phyloP scores from a whole-genome alignment of 2,797 vertebrate genomes.

The Knipowitschia caucasica region DNA sequence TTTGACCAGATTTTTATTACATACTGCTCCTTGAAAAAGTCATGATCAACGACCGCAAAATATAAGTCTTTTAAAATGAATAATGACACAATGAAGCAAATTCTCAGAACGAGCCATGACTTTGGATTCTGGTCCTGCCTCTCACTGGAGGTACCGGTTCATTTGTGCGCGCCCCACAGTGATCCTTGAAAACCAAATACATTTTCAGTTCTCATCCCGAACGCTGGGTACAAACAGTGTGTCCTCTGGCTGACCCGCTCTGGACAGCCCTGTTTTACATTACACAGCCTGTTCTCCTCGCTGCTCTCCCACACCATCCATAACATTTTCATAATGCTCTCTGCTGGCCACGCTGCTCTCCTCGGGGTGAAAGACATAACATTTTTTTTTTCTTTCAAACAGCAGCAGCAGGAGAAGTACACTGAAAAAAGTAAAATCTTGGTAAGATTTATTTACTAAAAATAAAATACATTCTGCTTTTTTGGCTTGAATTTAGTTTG shows the following conservation, averaged over 20 bases:
- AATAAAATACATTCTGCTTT: too few relatives aligned
- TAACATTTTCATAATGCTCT: slow-evolving; percentile 47
- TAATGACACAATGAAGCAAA: too few relatives aligned
- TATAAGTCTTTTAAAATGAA: too few relatives aligned
- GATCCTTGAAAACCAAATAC: not conserved
- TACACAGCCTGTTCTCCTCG: slow-evolving; percentile 22
- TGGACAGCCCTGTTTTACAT: slow-evolving; percentile 20
- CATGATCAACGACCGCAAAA: too few relatives aligned
- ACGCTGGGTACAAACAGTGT: not conserved
- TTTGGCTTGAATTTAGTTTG: too few relatives aligned
- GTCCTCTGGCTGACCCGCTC: slow-evolving; percentile 25
- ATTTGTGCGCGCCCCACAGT: not conserved
- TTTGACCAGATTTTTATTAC: too few relatives aligned
- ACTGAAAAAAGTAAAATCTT: too few relatives aligned
- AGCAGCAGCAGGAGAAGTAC: too few relatives aligned
- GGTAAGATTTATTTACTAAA: too few relatives aligned
- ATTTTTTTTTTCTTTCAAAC: slow-evolving; percentile 27
- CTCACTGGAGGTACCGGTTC: not conserved
- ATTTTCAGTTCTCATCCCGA: not conserved
- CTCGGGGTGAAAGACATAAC: slow-evolving; percentile 23
- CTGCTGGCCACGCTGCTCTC: slow-evolving; percentile 1
- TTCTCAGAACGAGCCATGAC: too few relatives aligned
- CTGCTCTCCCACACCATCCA: slow-evolving; percentile 29
- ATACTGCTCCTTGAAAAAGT: too few relatives aligned
- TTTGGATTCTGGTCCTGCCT: not conserved